Evolutionary conservation across 2,888 invertebrate genomes (phyloP), one percentile per base, ranked within the genome.

Genomic region (Noctuana brunneofusca): DNA sequence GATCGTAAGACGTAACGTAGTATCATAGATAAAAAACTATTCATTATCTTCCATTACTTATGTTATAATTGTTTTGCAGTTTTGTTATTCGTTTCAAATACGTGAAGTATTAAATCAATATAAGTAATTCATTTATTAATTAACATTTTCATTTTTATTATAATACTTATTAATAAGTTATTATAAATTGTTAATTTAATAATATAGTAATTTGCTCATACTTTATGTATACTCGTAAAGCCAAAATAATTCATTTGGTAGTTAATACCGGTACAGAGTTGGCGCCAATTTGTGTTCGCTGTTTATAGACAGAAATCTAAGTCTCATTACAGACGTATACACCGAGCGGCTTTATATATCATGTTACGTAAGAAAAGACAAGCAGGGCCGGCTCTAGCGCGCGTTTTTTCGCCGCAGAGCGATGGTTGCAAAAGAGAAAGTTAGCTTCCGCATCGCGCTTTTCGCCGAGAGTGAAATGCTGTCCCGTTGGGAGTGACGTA

Each of bases 401-500:
- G 75, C 74, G 76, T 76, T 80, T 83, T 79, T 80, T 75, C 70
- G 71, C 73, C 69, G 69, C 76, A 69, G 69, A 75, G 76, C 79
- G 80, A 81, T 78, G 81, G 58, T 58, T 77, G 85, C 86, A 87
- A 88, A 90, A 91, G 89, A 89, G 90, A 90, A 90, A 90, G 90
- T 89, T 80, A 71, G 82, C 81, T 90, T 90, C 90, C 89, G 89
- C 89, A 82, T 87, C 83, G 88, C 84, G 84, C 87, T 89, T 89
- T 88, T 88, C 89, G 89, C 86, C 73, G 88, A 89, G 88, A 90
- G 89, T 89, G 89, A 89, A 89, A 63, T 89, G 89, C 80, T 86
- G 88, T 89, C 89, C 90, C 89, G 89, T 89, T 85, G 76, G 79
- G 73, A 75, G 73, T 89, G 88, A 90, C 89, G 90, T 87, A 89